Evolutionary conservation across 2,797 vertebrate species (phyloP).

Genomic region (Rhinella marina): DNA sequence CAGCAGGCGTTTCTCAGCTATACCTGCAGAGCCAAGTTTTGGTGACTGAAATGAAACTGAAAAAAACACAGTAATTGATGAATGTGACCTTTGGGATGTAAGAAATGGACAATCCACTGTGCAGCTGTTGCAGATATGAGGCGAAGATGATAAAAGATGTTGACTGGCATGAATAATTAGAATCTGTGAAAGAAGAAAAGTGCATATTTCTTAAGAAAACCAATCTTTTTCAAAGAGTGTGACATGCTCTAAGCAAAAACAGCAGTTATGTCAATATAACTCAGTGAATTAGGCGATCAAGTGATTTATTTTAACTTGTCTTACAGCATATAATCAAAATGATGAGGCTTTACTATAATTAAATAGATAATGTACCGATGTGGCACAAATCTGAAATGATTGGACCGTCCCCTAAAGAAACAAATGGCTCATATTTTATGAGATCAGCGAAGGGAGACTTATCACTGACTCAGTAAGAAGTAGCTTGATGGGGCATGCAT

Average conservation of each 20-base stretch:
- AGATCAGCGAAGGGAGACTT: conserved; percentile 19
- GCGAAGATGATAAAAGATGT: conserved; percentile 44
- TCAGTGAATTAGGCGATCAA: conserved; percentile 22
- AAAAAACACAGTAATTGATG: conserved; percentile 53
- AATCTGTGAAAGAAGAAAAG: conserved; percentile 50
- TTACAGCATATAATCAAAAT: conserved; percentile 33
- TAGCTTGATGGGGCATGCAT: conserved; percentile 28
- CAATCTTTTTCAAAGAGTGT: conserved; percentile 30
- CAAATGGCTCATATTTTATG: conserved; percentile 18
- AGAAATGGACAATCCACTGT: conserved; percentile 50
- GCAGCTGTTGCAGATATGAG: conserved; percentile 46
- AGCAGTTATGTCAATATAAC: conserved; percentile 36
- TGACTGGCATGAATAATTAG: conserved; percentile 57
- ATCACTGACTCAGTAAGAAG: neutral
- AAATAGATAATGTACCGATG: conserved; percentile 32
- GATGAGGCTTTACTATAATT: conserved; percentile 17
- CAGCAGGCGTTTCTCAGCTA: conserved; percentile 38
- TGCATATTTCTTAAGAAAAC: conserved; percentile 46
- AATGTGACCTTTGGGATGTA: conserved; percentile 55
- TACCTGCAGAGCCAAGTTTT: conserved; percentile 47
- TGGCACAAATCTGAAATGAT: conserved; percentile 16
- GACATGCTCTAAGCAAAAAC: conserved; percentile 40
- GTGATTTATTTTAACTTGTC: conserved; percentile 38
- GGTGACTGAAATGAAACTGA: conserved; percentile 36
- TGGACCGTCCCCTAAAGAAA: conserved; percentile 17